Base-by-base conservation (phyloP, 2,797 vertebrate species). In the Sebastes matsubarae region DNA sequence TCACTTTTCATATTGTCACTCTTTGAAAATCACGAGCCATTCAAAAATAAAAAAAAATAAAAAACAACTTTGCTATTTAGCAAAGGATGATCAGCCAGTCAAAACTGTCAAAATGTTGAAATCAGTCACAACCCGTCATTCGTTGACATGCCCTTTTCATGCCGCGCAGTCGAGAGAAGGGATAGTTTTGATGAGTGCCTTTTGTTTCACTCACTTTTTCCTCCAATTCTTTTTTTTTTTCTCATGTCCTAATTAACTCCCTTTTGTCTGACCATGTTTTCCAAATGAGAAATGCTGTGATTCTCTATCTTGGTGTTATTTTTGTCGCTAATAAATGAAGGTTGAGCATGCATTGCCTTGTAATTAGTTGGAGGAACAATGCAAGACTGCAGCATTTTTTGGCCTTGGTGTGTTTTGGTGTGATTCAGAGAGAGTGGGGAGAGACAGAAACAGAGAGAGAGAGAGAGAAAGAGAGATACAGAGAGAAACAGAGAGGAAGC, bases 301-400 rank as follows among this genome's bases (percentile, higher is more conserved):
- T 92, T 91, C 84, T 90, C 89, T 79, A 89, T 87, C 73, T 91
- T 52, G 7, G 58, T 82, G 86, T 92, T 93, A 87, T 94, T 93
- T 92, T 83, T 85, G 91, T 89, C 79, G 46, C 86, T 90, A 89
- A 90, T 92, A 94, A 93, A 93, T 82, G 82, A 90, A 91, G 82
- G 87, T 84, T 88, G 92, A 90, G 90, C 88, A 87, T 80, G 78
- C 87, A 82, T 90, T 68, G 90, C 93, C 88, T 91, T 77, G 84
- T 94, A 95, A 94, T 96, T 94, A 95, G 92, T 80, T 81, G 85
- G 88, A 91, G 93, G 89, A 93, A 94, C 93, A 93, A 93, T 90
- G 89, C 87, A 85, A 87, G 91, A 90, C 92, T 90, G 92, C 91
- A 90, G 87, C 74, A 80, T 89, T 93, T 27, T 90, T 84, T 92